Evolutionary conservation across 2,888 invertebrate genomes (phyloP), one percentile per base, ranked within the genome.

Genomic region (Limenitis camilla): DNA sequence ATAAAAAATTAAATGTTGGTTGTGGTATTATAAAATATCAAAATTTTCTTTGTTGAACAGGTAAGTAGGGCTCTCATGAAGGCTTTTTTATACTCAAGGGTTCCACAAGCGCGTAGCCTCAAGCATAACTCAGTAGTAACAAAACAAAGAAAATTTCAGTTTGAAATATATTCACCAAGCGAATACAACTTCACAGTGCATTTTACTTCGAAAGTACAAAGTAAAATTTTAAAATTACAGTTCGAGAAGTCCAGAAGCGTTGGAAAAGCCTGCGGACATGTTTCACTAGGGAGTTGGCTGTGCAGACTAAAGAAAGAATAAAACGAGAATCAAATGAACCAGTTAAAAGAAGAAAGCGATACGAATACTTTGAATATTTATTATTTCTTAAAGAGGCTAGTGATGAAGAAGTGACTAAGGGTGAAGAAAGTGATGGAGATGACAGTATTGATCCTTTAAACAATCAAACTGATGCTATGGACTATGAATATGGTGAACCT

Each of bases 181-280:
- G 6, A 51, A 40, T 45, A n/a, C 35, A 46, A 52, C 41, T 41
- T 41, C 8, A 31, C 46, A 43, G 35, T 40, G 11, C 6, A 35
- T 35, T 6, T 33, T 33, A 33, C 33, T 40, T 40, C 5, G 6
- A 50, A 40, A 45, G 30, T 45, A 44, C 5, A 30, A 30, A 38
- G 40, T 19, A 44, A 49, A 40, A 53, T 53, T 56, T 58, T 55
- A 48, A 50, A 38, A 45, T 65, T 73, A 43, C 67, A 76, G 75
- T 63, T 44, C 67, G 68, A 66, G 69, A 77, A 53, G 55, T 80
- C 0, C 72, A 76, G 52, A 73, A 66, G 53, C 72, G 77, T 5
- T 79, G 76, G 78, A 80, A 77, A 52, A 78, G 72, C 45, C 70
- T 77, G 5, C 65, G 78, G 41, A 77, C 77, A 2, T 79, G 75